These are phyloP conservation scores for Drosophila insularis DNA, from an alignment of 1,140 invertebrate species.

Conservation along the genomic window DNA sequence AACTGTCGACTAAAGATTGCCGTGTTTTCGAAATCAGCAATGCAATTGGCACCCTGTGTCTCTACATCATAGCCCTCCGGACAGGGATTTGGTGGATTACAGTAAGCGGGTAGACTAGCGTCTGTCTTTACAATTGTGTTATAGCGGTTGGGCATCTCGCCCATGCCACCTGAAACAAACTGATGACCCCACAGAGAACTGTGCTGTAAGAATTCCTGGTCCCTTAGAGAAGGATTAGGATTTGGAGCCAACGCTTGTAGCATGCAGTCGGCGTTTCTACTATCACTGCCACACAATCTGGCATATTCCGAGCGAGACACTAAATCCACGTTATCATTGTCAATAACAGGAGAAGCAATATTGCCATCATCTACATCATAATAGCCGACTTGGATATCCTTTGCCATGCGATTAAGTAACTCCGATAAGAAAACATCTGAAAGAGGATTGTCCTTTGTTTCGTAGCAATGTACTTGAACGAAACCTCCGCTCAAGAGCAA, in stretches of 20 bases:
- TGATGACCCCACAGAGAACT: slow-evolving; percentile 94
- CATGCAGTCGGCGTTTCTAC: slow-evolving; percentile 57
- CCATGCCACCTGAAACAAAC: slow-evolving; percentile 89
- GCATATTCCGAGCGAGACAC: slow-evolving; percentile 84
- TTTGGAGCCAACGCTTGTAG: slow-evolving; percentile 32
- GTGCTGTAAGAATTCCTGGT: slow-evolving; percentile 95
- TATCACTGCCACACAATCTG: slow-evolving; percentile 61
- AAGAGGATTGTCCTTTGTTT: slow-evolving; percentile 82
- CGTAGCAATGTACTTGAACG: slow-evolving; percentile 40
- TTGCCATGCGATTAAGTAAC: slow-evolving; percentile 88
- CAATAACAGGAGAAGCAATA: slow-evolving; percentile 45
- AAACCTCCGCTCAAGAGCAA: slow-evolving; percentile 29
- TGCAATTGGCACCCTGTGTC: slow-evolving; percentile 90
- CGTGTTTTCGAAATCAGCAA: slow-evolving; percentile 96
- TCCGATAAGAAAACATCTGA: slow-evolving; percentile 87
- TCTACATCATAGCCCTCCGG: slow-evolving; percentile 91
- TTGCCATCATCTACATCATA: slow-evolving; percentile 84
- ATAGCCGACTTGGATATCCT: slow-evolving; percentile 86
- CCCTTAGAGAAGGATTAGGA: slow-evolving; percentile 89
- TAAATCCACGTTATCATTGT: slow-evolving; percentile 81
- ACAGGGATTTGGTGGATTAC: slow-evolving; percentile 99
- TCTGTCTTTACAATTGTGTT: slow-evolving; percentile 93
- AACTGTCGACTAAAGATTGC: slow-evolving; percentile 97
- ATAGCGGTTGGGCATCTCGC: slow-evolving; percentile 87
- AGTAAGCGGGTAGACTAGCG: slow-evolving; percentile 97